Percentiles rank a stretch among this genome's conserved stretches.
These are phyloP conservation scores for Hyphantria cunea DNA, from an alignment of 1,140 invertebrate genomes.

Conservation along the genomic window DNA sequence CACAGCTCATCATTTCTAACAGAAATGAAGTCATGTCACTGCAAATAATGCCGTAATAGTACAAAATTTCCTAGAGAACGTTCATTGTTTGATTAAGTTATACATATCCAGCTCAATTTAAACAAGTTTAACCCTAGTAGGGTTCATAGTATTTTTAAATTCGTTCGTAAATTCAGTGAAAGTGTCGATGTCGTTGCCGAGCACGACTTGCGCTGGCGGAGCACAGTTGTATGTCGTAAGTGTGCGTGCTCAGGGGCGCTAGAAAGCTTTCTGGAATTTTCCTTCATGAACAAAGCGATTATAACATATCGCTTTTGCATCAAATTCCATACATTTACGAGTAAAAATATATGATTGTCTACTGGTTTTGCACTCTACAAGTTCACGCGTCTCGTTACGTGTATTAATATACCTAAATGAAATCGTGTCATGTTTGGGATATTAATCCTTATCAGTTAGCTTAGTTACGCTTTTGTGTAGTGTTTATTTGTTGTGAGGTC, in stretches of 20 bases:
- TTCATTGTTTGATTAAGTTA: too few relatives aligned
- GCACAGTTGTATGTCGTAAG: conserved; percentile 52
- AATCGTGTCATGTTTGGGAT: conserved; percentile 26
- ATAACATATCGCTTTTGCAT: too few relatives aligned
- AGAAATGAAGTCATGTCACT: too few relatives aligned
- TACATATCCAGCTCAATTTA: too few relatives aligned
- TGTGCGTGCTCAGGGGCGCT: conserved; percentile 40
- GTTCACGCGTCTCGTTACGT: conserved; percentile 8
- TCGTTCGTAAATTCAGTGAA: conserved; percentile 51
- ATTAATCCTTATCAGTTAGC: conserved; percentile 16
- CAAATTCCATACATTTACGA: too few relatives aligned
- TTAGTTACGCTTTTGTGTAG: neutral
- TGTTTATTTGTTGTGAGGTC: conserved; percentile 10
- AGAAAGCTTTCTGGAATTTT: conserved; percentile 67
- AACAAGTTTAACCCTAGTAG: conserved; percentile 22
- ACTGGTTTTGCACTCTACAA: conserved; percentile 12
- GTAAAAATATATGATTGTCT: too few relatives aligned
- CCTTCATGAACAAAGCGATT: too few relatives aligned
- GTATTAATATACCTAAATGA: conserved; percentile 16
- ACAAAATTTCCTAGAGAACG: too few relatives aligned
- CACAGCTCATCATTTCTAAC: too few relatives aligned
- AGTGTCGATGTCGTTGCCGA: conserved; percentile 51
- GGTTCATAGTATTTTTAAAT: conserved; percentile 8
- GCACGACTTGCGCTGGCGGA: conserved; percentile 41
- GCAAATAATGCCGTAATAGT: too few relatives aligned